Conservation (phyloP, 1,140 invertebrate genomes). For the Teleopsis dalmanni region DNA sequence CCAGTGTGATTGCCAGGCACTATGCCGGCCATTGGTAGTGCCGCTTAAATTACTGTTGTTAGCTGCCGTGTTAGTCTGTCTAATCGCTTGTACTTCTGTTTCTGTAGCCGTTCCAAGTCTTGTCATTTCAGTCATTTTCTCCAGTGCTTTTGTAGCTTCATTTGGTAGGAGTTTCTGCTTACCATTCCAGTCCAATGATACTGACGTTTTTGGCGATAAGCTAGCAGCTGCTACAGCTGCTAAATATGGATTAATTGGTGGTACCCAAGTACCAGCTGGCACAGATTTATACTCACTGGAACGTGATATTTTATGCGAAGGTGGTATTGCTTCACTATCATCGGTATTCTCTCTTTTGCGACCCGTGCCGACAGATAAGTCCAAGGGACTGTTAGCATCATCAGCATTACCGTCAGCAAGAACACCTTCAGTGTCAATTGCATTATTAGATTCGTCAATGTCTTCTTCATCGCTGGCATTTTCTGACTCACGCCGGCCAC, state of each 20-base stretch:
- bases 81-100: conserved; percentile 46
- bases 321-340: conserved; percentile 66
- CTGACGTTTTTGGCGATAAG: conserved; percentile 60
- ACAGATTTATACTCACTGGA: conserved; percentile 48
- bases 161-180: conserved; percentile 56
- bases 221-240: conserved; percentile 68
- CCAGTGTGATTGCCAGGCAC: conserved; percentile 93
- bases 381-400: conserved; percentile 63
- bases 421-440: conserved; percentile 57
- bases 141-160: conserved; percentile 77
- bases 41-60: conserved; percentile 23
- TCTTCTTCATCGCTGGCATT: conserved; percentile 28
- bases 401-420: conserved; percentile 28
- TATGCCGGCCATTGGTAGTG: conserved; percentile 60
- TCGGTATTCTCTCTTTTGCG: conserved; percentile 47
- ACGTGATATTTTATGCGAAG: conserved; percentile 69
- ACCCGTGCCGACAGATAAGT: conserved; percentile 72
- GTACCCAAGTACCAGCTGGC: conserved; percentile 61
- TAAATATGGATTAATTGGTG: conserved; percentile 72
- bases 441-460: conserved; percentile 50
- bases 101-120: conserved; percentile 54
- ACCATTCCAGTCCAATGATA: conserved; percentile 61
- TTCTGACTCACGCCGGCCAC: conserved; percentile 39
- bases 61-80: conserved; percentile 18
- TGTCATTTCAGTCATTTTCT: conserved; percentile 86